Conservation (phyloP, 2,113 vertebrate species). For the Coptodon bakossiorum region DNA sequence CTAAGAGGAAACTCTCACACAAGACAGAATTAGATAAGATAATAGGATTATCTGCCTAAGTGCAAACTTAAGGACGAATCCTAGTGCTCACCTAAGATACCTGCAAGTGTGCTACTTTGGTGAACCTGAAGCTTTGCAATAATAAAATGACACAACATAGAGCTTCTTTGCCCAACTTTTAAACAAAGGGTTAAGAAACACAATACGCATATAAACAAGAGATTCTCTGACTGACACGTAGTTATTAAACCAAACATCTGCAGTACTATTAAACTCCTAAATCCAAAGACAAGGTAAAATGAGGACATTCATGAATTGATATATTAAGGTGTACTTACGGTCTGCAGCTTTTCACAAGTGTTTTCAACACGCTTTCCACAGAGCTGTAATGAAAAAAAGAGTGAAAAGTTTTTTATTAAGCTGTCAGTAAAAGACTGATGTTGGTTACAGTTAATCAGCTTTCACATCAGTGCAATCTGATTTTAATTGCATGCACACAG, state of each 20-base stretch:
- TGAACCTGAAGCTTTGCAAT: neutral
- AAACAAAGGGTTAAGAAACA: neutral
- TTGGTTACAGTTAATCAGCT: conserved; percentile 27
- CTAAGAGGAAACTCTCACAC: conserved; percentile 56
- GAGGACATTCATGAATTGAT: neutral
- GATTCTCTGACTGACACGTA: neutral
- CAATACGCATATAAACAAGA: neutral
- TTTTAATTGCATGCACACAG: conserved; percentile 69
- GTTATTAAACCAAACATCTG: neutral
- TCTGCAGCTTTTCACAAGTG: conserved; percentile 92
- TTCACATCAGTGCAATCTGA: conserved; percentile 62
- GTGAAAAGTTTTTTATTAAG: neutral
- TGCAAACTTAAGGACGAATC: conserved; percentile 31
- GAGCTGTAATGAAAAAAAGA: conserved; percentile 72
- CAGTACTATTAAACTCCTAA: neutral
- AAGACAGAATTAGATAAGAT: conserved; percentile 67
- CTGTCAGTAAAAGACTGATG: neutral
- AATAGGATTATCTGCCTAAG: conserved; percentile 67
- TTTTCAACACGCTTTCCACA: conserved; percentile 92
- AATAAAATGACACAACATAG: neutral
- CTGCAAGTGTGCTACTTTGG: neutral
- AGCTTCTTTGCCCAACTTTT: neutral
- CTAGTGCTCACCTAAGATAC: conserved; percentile 3
- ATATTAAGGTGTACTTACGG: conserved; percentile 81
- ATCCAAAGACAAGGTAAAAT: neutral